Evolutionary conservation across 2,888 invertebrate species (phyloP), one percentile per base, ranked within the genome.

Genomic region (Elegia similella): DNA sequence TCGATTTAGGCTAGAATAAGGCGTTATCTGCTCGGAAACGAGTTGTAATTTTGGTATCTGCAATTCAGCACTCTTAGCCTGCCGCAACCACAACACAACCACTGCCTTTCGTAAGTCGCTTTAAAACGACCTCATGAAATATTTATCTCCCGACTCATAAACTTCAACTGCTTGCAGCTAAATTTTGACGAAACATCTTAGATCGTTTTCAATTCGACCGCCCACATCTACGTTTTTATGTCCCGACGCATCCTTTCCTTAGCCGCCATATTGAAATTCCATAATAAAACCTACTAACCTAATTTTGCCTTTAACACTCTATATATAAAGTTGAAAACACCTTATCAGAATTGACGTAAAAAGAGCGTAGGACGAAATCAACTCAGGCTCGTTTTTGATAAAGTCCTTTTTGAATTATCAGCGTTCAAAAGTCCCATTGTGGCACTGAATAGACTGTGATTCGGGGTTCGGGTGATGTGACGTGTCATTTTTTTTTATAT

Each of bases 201-300:
- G 69, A 66, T 66, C 66, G 68, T 67, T 73, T 75, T 75, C 72
- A 76, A 77, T 71, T 72, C 72, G 76, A 74, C 82, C 86, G 81
- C 88, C 86, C 86, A 84, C 85, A 77, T 78, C 78, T 76, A 72
- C 78, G 78, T 79, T 84, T 86, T 88, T 88, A 87, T 85, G 80
- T 78, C 15, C 56, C 67, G 66, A 75, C 78, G 78, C 82, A 86
- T 86, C 86, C 84, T 83, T 85, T 78, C 83, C 75, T 50, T 34
- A 68, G 61, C 73, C 73, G 82, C 85, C 84, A 84, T 84, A 70
- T 83, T 84, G 78, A 70, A 85, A 85, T 88, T 86, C 87, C 85
- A 73, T 72, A 65, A 60, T 66, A 61, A 56, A 44, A 59, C 50
- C 16, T 59, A 63, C 58, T 79, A 80, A 61, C 66, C 76, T 68